Evolutionary conservation across 2,888 invertebrate genomes (phyloP), one percentile per base, ranked within the genome.

Genomic region (Melanostoma mellinum): DNA sequence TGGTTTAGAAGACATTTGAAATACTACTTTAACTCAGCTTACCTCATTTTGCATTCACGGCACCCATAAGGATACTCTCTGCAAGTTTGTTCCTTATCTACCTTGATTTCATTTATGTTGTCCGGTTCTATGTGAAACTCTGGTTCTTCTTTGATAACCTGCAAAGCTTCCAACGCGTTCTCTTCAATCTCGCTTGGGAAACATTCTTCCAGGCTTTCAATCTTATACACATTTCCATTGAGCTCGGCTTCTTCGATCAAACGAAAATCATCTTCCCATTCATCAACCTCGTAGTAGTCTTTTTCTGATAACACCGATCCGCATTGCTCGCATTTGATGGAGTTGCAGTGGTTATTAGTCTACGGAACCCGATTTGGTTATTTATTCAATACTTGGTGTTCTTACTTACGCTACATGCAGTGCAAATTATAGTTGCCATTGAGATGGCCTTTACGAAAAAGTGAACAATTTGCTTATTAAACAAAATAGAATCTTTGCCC

Each of bases 221-320:
- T 30, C 4, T 69, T 55, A 8, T 68, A 78, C 0, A 82, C 46
- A 8, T 78, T 40, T 2, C 78, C 82, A 3, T 82, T 61, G 3
- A 60, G 9, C 33, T 82, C 82, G 2, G 82, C 82, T 9, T 78
- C 61, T 6, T 82, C 82, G 32, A 82, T 82, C 10, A 69, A 73
- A 33, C 52, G 33, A 36, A 73, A 77, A 20, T 82, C 78, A 6
- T 60, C 38, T 53, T 82, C 78, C 56, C 73, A 82, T 42, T 74
- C 68, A 30, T 58, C 56, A 6, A 50, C n/a, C 1, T 20, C 35
- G 4, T 6, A 4, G 9, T 2, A 5, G 40, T 10, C 38, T 33
- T 56, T 9, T 36, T 65, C 30, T 6, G 50, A 30, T 32, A 80
- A 30, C 0, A 2, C 36, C 4, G 10, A 8, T 5, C 50, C 72